These are phyloP conservation scores for Cephalopachus bancanus DNA, from an alignment of 2,797 vertebrate genomes.

Conservation along the genomic window DNA sequence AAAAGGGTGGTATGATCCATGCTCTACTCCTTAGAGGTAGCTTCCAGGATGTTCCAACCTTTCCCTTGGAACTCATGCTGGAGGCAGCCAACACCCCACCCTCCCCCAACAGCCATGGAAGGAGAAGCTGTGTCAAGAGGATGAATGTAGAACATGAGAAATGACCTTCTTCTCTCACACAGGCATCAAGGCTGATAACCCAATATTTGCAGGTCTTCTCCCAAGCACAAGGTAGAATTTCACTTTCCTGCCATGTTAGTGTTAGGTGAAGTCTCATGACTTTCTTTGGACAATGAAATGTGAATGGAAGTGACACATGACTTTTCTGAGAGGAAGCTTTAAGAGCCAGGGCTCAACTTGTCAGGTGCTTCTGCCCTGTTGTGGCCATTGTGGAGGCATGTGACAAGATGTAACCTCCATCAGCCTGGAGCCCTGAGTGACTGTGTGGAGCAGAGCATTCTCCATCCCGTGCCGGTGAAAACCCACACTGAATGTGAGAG, in stretches of 20 bases:
- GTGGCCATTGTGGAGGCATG: not conserved
- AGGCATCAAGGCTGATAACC: not conserved
- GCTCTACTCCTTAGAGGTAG: not conserved
- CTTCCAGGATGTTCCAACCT: not conserved
- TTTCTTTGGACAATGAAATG: not conserved
- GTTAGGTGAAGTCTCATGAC: too few species aligned
- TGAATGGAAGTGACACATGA: not conserved
- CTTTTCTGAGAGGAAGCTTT: not conserved
- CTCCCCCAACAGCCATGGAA: not conserved
- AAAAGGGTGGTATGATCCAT: not conserved
- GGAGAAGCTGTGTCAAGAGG: not conserved
- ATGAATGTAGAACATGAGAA: too few species aligned
- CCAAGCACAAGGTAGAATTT: not conserved
- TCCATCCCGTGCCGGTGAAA: not conserved
- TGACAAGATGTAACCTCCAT: not conserved
- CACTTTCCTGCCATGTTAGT: not conserved
- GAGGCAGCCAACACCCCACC: not conserved
- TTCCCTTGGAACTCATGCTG: not conserved
- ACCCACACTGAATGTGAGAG: fast-evolving
- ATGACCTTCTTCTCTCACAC: not conserved
- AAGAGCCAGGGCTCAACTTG: too few species aligned
- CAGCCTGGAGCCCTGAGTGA: not conserved
- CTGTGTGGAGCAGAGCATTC: not conserved
- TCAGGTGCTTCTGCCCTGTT: too few species aligned
- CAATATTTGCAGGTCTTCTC: not conserved